Percentiles rank a stretch among this genome's conserved stretches.
These are phyloP conservation scores for Drosophila diplacantha DNA, from an alignment of 2,888 invertebrate genomes.

Conservation along the genomic window DNA sequence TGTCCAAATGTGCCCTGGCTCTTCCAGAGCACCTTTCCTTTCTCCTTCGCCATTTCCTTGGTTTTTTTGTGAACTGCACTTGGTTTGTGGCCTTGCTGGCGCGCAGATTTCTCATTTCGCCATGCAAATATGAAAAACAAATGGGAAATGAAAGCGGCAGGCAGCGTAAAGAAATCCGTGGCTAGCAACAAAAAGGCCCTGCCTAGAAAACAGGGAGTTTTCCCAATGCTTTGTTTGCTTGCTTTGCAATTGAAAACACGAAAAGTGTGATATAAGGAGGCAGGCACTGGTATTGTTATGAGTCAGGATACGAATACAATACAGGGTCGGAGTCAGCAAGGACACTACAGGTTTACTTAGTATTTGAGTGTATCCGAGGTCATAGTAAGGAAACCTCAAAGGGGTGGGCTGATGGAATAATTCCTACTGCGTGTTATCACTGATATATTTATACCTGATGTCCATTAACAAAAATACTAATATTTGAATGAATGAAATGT, in stretches of 20 bases:
- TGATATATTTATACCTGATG: too few species aligned
- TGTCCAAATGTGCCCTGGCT: constrained; percentile 56
- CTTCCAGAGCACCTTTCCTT: not conserved
- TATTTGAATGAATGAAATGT: not conserved
- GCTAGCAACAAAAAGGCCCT: constrained; percentile 23
- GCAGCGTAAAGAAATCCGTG: constrained; percentile 19
- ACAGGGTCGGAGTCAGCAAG: not conserved
- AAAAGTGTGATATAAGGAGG: constrained; percentile 26
- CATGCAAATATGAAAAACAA: constrained; percentile 70
- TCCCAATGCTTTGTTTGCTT: constrained; percentile 63
- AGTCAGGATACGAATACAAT: constrained; percentile 13
- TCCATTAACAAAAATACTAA: not conserved
- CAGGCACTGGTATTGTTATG: constrained; percentile 46
- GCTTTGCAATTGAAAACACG: constrained; percentile 61
- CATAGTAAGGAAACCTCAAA: not conserved
- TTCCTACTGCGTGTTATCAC: too few species aligned
- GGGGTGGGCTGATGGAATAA: not conserved
- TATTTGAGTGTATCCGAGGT: not conserved
- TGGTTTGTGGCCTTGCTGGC: constrained; percentile 45
- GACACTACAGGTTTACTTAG: not conserved
- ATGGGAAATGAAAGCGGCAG: constrained; percentile 39
- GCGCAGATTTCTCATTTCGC: constrained; percentile 67
- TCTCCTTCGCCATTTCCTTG: constrained; percentile 4
- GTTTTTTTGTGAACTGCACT: constrained; percentile 6
- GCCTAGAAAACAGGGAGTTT: constrained; percentile 49